A percentile compares a stretch with the other conserved stretches of the same genome.
These are phyloP conservation scores for Dicyrtoma fusca DNA, from an alignment of 2,888 invertebrate species.

Conservation along the genomic window DNA sequence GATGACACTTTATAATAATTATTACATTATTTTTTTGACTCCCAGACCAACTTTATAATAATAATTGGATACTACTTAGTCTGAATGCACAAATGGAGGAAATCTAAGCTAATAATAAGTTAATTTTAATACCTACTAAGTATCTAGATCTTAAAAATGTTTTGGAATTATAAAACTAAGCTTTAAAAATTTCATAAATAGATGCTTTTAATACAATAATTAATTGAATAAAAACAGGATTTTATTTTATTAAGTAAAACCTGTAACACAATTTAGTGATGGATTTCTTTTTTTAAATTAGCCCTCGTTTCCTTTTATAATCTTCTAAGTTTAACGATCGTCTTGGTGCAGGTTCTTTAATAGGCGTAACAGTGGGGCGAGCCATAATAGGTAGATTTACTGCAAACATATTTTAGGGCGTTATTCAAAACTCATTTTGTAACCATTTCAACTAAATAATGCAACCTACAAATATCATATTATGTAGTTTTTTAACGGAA, in stretches of 20 bases:
- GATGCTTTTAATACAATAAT: neutral
- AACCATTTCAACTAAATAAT: neutral
- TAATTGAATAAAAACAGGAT: slow-evolving; percentile 1
- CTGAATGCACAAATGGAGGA: no score
- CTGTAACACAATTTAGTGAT: neutral
- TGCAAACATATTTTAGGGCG: slow-evolving; percentile 62
- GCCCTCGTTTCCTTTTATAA: slow-evolving; percentile 89
- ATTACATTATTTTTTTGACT: no score
- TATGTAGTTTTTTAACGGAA: slow-evolving; percentile 37
- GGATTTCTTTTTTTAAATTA: slow-evolving; percentile 67
- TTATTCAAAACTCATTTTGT: slow-evolving; percentile 24
- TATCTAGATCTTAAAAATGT: no score
- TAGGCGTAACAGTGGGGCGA: slow-evolving; percentile 71
- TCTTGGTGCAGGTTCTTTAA: slow-evolving; percentile 79
- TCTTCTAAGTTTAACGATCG: slow-evolving; percentile 86
- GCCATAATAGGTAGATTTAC: slow-evolving; percentile 72
- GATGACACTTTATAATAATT: no score
- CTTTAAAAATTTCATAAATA: no score
- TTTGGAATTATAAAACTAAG: neutral
- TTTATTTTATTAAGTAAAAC: neutral
- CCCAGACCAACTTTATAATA: no score
- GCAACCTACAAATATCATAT: neutral
- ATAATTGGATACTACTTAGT: no score
- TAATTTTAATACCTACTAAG: no score
- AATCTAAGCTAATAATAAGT: no score